Evolutionary conservation across 2,113 vertebrate species (phyloP).

Genomic region (Meles meles): DNA sequence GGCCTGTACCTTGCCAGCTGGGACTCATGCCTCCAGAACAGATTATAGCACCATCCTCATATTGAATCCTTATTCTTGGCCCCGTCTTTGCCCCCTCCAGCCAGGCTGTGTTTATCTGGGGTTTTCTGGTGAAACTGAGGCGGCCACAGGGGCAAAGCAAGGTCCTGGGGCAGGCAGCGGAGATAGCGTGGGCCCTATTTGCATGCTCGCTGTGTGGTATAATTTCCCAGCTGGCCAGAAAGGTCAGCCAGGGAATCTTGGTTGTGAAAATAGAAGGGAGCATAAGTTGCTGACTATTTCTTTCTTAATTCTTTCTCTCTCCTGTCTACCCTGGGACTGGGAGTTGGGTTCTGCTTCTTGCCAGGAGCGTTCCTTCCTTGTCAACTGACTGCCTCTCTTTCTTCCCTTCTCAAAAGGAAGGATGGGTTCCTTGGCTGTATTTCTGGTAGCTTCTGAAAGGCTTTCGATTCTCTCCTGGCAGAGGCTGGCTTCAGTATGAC

Average conservation of each 20-base stretch:
- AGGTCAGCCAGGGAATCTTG: slow-evolving; percentile 50
- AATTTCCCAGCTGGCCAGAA: slow-evolving; percentile 54
- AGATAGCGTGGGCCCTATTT: neutral
- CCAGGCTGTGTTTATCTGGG: neutral
- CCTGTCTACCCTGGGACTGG: neutral
- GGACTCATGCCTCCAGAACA: neutral
- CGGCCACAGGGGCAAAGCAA: fast-evolving
- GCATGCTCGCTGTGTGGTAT: neutral
- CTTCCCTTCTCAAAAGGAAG: slow-evolving; percentile 14
- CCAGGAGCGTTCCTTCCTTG: slow-evolving; percentile 14
- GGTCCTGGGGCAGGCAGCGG: neutral
- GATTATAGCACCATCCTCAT: neutral
- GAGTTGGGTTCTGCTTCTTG: neutral
- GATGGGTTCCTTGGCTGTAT: slow-evolving; percentile 35
- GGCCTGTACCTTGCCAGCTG: neutral
- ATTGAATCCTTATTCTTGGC: neutral
- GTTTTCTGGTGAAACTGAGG: neutral
- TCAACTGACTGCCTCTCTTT: slow-evolving; percentile 35
- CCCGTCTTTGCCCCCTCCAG: too few relatives aligned
- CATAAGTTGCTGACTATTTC: neutral
- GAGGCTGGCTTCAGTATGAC: neutral
- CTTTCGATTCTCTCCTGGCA: neutral
- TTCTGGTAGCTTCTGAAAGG: slow-evolving; percentile 25
- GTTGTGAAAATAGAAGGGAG: neutral
- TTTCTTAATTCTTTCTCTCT: neutral